phyloP scores from a whole-genome alignment of 23 tunicate genomes.

The Corella eumyota region DNA sequence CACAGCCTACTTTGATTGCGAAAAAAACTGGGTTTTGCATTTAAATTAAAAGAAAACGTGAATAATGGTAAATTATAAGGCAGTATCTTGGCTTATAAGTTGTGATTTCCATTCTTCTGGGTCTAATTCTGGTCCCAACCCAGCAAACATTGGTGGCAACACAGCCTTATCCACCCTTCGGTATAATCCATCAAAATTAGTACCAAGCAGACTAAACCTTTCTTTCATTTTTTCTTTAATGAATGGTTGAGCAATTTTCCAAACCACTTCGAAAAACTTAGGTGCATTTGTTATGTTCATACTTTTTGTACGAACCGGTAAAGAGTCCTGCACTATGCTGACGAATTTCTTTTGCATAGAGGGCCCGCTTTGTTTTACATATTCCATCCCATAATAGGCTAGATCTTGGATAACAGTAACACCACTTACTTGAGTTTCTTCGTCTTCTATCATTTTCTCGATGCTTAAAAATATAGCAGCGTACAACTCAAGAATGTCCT shows the following conservation, averaged over 20 bases:
- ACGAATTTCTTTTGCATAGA: conserved; percentile 40
- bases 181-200: neutral
- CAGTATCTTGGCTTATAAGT: too few relatives aligned
- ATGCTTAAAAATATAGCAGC: conserved; percentile 24
- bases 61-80: too few relatives aligned
- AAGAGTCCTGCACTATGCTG: conserved; percentile 46
- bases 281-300: conserved; percentile 60
- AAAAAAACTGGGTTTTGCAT: too few relatives aligned
- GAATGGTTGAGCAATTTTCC: conserved; percentile 66
- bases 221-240: conserved; percentile 56
- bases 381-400: conserved; percentile 14
- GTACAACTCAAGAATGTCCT: conserved; percentile 26
- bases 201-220: conserved; percentile 23
- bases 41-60: too few relatives aligned
- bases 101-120: conserved; percentile 39
- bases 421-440: conserved; percentile 64
- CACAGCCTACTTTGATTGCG: too few relatives aligned
- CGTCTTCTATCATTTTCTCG: conserved; percentile 46
- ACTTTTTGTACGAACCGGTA: conserved; percentile 66
- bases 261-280: conserved; percentile 46
- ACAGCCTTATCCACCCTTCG: neutral
- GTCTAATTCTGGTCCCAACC: conserved; percentile 49
- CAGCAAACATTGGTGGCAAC: conserved; percentile 40
- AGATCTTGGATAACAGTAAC: conserved; percentile 66
- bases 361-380: conserved; percentile 67